A percentile compares a stretch with the other conserved stretches of the same genome.
phyloP scores from a whole-genome alignment of 2,888 invertebrate genomes.

The Lasioglossum zephyrum region DNA sequence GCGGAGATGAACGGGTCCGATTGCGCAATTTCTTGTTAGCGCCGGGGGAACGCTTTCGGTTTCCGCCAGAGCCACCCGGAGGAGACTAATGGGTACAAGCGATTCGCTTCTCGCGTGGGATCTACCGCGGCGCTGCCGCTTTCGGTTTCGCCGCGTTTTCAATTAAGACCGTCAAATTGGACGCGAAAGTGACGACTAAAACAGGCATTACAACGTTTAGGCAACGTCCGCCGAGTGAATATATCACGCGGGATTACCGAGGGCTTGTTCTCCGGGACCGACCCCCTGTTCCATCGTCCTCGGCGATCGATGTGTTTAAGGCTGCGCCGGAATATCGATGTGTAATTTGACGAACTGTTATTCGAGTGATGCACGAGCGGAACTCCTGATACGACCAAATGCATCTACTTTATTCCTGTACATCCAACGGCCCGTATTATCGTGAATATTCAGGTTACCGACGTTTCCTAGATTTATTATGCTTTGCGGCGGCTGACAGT shows the following conservation, averaged over 20 bases:
- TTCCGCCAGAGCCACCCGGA: conserved; percentile 25
- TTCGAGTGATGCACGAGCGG: conserved; percentile 25
- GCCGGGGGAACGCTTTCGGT: conserved; percentile 23
- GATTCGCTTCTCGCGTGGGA: conserved; percentile 27
- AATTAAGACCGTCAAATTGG: conserved; percentile 24
- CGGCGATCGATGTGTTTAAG: neutral
- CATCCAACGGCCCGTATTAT: conserved; percentile 54
- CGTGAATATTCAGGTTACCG: conserved; percentile 65
- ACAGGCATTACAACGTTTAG: neutral
- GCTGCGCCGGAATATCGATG: neutral
- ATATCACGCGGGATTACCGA: neutral
- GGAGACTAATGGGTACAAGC: conserved; percentile 36
- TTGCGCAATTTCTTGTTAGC: conserved; percentile 62
- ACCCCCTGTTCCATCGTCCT: neutral
- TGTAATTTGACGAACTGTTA: conserved; percentile 45
- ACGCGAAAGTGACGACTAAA: neutral
- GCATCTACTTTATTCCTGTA: conserved; percentile 45
- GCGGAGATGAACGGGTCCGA: conserved; percentile 43
- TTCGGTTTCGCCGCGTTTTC: neutral
- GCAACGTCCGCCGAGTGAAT: neutral
- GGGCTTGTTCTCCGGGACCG: neutral
- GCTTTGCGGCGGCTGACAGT: conserved; percentile 63
- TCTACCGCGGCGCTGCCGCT: neutral
- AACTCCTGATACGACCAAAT: conserved; percentile 31
- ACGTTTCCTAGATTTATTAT: conserved; percentile 68